A percentile compares a stretch with the other conserved stretches of the same genome.
These are phyloP conservation scores for Colistium nudipinnis DNA, from an alignment of 2,113 vertebrate genomes.

Conservation along the genomic window DNA sequence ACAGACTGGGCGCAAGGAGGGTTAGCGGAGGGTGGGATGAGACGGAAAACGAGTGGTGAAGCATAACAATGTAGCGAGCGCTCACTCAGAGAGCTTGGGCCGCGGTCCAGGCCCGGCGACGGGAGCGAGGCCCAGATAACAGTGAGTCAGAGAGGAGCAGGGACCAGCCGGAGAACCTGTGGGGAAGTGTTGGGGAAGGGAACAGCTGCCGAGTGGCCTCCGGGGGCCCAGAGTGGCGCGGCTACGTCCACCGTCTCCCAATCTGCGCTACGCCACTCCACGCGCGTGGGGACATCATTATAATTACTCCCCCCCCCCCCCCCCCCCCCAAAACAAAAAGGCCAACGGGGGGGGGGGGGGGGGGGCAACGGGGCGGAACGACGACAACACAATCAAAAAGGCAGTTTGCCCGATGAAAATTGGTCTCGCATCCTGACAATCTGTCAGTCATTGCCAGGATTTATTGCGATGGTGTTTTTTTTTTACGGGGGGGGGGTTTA, in stretches of 20 bases:
- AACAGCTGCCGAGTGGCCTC: conserved; percentile 68
- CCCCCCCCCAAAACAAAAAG: no score
- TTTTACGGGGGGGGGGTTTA: conserved; percentile 30
- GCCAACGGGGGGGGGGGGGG: no score
- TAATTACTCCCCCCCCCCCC: no score
- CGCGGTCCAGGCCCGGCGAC: conserved; percentile 57
- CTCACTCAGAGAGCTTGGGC: conserved; percentile 55
- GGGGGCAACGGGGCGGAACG: conserved; percentile 31
- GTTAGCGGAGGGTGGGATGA: conserved; percentile 50
- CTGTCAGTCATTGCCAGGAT: conserved; percentile 63
- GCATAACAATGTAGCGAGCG: conserved; percentile 58
- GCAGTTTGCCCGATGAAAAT: conserved; percentile 64
- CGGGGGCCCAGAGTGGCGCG: conserved; percentile 34
- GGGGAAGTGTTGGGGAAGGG: conserved; percentile 52
- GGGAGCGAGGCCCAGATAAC: conserved; percentile 62
- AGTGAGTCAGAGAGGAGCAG: conserved; percentile 33
- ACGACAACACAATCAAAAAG: conserved; percentile 54
- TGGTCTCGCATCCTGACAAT: conserved; percentile 52
- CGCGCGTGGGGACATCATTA: conserved; percentile 64
- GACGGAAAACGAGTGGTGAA: conserved; percentile 53
- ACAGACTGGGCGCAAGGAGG: conserved; percentile 38
- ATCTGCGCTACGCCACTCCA: conserved; percentile 42
- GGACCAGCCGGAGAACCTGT: conserved; percentile 53
- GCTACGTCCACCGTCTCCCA: conserved; percentile 46
- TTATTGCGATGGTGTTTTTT: conserved; percentile 48